Base-by-base conservation (phyloP, 2,113 vertebrate species). In the Clarias magur region DNA sequence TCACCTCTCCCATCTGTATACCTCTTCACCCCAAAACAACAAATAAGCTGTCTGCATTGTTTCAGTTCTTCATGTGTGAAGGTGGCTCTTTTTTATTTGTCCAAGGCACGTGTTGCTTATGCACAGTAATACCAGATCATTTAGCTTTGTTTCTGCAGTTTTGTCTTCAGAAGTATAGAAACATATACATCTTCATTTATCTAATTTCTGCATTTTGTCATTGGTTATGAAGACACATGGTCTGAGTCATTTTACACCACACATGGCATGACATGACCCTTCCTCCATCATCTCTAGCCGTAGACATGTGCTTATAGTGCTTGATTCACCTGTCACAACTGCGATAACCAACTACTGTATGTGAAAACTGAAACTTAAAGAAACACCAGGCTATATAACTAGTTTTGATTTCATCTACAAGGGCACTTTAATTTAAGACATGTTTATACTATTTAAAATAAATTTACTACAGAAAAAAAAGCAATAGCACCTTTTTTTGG, bases 181-280 rank as follows among this genome's bases (percentile, higher is more conserved):
- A 73, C 88, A 30, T 89, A 93, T 94, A 91, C 80, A 82, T 94
- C 92, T 95, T 94, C 88, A 93, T 94, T 94, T 93, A 87, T 93
- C 89, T 83, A 88, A 89, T 88, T 73, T 86, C 90, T 78, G 88
- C 91, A 91, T 89, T 92, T 93, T 88, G 92, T 93, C 90, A 91
- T 93, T 91, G 88, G 88, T 92, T 91, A 91, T 92, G 57, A 89
- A 67, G 72, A 85, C 15, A 48, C 23, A 25, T 23, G 57, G 12
- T 27, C 48, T 67, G 27, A 80, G 13, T 60, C 1, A 34, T 38
- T 62, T 80, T 13, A 6, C 75, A 11, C 21, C 54, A 12, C 54
- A 57, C 8, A 19, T 34, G n/a, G 16, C 53, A 34, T 72, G 68
- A 17, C 30, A 34, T 73, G 19, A 42, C 23, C 12, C 21, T 53